Evolutionary conservation across 2,113 vertebrate genomes (phyloP), one percentile per base, ranked within the genome.

Genomic region (Bettongia penicillata): DNA sequence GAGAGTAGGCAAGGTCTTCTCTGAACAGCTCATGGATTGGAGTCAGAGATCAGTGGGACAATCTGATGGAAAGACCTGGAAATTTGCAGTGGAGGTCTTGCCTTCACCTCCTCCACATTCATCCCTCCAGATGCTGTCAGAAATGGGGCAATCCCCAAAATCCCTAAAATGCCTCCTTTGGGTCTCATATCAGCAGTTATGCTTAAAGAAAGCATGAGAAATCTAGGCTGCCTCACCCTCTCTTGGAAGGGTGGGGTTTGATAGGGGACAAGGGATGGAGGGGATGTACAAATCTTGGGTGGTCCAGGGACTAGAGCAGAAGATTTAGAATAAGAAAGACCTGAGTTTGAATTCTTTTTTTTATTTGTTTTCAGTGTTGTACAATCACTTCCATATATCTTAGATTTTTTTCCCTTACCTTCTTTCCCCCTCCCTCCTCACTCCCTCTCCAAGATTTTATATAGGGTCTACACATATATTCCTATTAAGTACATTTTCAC

Each of bases 81-180:
- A 90, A 94, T 91, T 90, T 90, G 53, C 92, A 93, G 55, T 52
- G 47, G 90, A 52, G 57, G 57, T 68, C 91, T 53, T 90, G 50
- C 48, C 7, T 1, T 37, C 0, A 0, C n/a, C 61, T 49, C 61
- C 96, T 90, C 90, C 26, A 31, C 2, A 10, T 61, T 31, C 28
- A 61, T 31, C 11, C 31, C 57, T 28, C 57, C 26, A 68, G 57
- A 37, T 37, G 28, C 31, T 37, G 57, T 14, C 11, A 68, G 57
- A 37, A 31, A 37, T 68, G 57, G 57, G 31, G 57, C 31, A 37
- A 11, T 61, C 28, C 28, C 31, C 10, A 37, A 61, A 61, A 61
- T 61, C 57, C 57, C 57, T 61, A 37, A 61, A 61, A 31, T 61
- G 57, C 31, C 28, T 61, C 11, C 28, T 61, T 11, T 61, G 57